Evolutionary conservation across 2,113 vertebrate species (phyloP), one percentile per base, ranked within the genome.

Genomic region (Prietella phreatophila): DNA sequence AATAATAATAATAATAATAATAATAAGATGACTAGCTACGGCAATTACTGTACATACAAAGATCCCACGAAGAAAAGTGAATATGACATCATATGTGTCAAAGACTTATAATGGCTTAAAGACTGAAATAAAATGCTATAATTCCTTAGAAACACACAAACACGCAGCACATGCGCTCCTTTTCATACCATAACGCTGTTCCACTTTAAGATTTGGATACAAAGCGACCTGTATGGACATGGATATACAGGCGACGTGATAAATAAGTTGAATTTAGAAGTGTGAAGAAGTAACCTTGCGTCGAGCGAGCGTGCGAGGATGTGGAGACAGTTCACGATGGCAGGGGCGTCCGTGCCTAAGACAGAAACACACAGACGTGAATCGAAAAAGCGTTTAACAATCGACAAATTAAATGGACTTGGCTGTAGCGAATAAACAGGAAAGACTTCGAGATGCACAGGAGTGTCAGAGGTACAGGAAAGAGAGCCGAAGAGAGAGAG

Each of bases 271-370:
- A 19, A 69, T 69, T 55, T 20, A 85, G 5, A 33, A 22, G 39
- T 20, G 53, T 80, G 53, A 58, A 10, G 76, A 61, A 30, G 30
- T 65, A 90, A 97, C 97, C 97, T 97, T 91, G 97, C 97, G 88
- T 99, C 97, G 91, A 99, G 86, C 0, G 97, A 98, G 20, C 97
- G 96, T 0, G 97, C 97, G 84, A 99, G 92, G 90, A 99, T 99
- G 87, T 99, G 97, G 78, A 99, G 96, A 91, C 97, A 98, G 93
- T 98, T 98, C 25, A 99, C 96, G 47, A 99, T 97, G 0, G 96
- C 97, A 0, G 95, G 79, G 0, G 97, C 96, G 20, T 99, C 97
- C 0, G 97, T 98, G 84, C 97, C 97, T 98, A 93, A 56, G 85
- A 76, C 71, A 42, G 90, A 80, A 78, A 89, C 27, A 63, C 53